Evolutionary conservation across 2,888 invertebrate genomes (phyloP).

Genomic region (Aphodius sticticus): DNA sequence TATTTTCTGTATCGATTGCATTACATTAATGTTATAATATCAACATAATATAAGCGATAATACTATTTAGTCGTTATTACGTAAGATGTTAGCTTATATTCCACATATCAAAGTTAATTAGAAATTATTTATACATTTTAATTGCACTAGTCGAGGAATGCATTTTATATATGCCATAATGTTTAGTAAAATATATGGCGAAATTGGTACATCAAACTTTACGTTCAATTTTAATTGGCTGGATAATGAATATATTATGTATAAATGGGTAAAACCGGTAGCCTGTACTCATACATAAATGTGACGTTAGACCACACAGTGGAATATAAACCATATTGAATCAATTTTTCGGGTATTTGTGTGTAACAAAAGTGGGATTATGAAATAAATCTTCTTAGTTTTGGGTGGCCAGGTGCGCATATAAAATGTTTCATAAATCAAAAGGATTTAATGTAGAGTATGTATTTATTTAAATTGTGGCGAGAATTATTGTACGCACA

Average conservation of each 20-base stretch:
- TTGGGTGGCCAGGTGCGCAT: not conserved
- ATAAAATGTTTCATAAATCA: not conserved
- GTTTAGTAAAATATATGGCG: not conserved
- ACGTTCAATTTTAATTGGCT: not conserved
- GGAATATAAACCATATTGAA: not conserved
- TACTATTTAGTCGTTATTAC: not conserved
- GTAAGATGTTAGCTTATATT: not conserved
- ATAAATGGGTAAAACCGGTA: not conserved
- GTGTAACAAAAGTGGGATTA: not conserved
- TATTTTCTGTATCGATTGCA: not conserved
- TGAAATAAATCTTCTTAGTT: constrained; percentile 4
- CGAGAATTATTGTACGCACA: not conserved
- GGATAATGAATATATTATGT: not conserved
- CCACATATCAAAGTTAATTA: not conserved
- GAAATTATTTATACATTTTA: not conserved
- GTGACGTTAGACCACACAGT: not conserved
- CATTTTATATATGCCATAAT: not conserved
- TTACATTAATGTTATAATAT: not conserved
- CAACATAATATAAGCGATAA: not conserved
- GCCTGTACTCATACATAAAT: not conserved
- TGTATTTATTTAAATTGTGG: not conserved
- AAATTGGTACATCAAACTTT: not conserved
- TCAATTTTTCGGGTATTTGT: not conserved
- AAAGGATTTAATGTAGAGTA: not conserved
- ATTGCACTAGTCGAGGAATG: not conserved